Base-by-base conservation (phyloP, 2,113 vertebrate species). In the Sorex araneus region DNA sequence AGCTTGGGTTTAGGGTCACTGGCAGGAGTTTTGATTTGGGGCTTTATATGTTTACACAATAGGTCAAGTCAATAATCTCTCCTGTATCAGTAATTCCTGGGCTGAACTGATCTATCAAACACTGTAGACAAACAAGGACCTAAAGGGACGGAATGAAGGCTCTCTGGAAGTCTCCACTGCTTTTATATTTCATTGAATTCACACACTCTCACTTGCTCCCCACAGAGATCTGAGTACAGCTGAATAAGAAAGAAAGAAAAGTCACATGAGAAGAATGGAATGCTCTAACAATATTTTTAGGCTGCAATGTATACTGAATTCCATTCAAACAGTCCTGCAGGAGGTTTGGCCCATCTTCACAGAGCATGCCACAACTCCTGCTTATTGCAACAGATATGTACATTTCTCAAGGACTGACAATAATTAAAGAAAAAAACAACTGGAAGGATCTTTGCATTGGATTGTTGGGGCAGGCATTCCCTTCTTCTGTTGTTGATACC, bases 21-120 rank as follows among this genome's bases (percentile, higher is more conserved):
- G 69, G 73, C 90, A 84, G 81, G 83, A 90, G 83, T 95, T 96
- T 93, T 88, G 86, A 90, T 87, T 90, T 95, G 77, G 81, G 69
- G 63, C 88, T 95, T 96, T 96, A 93, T 97, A 11, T 94, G 89
- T 96, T 96, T 95, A 84, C 90, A 94, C 74, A 96, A 95, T 95
- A 95, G 90, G 64, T 50, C 43, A 95, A 95, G 89, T 95, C 92
- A 95, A 13, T 94, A 95, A 95, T 91, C 93, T 89, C 64, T 88
- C 66, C 64, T 57, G 43, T 94, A 95, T 95, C 50, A 4, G 93
- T 69, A 76, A 94, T 93, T 92, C 91, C 91, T 80, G 86, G 83
- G 45, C 86, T 92, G 84, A 93, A 94, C 84, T 81, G 79, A 96
- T 93, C 94, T 91, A 94, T 95, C 93, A 95, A 94, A 87, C 18